A percentile compares a stretch with the other conserved stretches of the same genome.
These are phyloP conservation scores for Netelia virgata DNA, from an alignment of 2,888 invertebrate genomes.

Conservation along the genomic window DNA sequence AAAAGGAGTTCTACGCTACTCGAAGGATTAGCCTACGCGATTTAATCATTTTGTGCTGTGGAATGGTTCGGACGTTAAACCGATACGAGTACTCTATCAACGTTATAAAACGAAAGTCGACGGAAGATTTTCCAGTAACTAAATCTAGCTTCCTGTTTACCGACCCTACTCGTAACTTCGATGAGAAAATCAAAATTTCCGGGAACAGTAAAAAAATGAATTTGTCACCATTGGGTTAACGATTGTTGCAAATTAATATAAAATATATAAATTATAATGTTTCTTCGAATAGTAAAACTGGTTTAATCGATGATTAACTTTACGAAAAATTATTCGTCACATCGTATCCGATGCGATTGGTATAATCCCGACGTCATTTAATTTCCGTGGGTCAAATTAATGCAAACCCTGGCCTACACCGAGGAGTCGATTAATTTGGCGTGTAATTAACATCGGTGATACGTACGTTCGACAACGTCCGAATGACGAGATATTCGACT, in stretches of 20 bases:
- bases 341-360: not conserved
- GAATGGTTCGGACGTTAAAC: constrained; percentile 36
- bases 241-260: not conserved
- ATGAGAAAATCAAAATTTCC: not conserved
- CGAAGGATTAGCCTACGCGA: constrained; percentile 30
- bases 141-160: constrained; percentile 48
- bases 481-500: constrained; percentile 43
- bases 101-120: constrained; percentile 20
- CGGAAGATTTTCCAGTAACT: not conserved
- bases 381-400: not conserved
- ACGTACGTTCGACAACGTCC: constrained; percentile 11
- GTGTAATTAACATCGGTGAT: constrained; percentile 5
- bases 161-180: too few relatives aligned
- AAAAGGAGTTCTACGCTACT: constrained; percentile 22
- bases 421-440: not conserved
- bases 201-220: not conserved
- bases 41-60: constrained; percentile 21
- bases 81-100: constrained; percentile 28
- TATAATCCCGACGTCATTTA: not conserved
- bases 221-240: not conserved
- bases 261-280: not conserved
- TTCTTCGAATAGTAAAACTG: not conserved
- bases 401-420: not conserved
- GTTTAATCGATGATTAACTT: not conserved
- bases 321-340: not conserved